A percentile compares a stretch with the other conserved stretches of the same genome.
These are phyloP conservation scores for Crambe crambe DNA, from an alignment of 37 sponge, comb jelly and placozoan species.

Conservation along the genomic window DNA sequence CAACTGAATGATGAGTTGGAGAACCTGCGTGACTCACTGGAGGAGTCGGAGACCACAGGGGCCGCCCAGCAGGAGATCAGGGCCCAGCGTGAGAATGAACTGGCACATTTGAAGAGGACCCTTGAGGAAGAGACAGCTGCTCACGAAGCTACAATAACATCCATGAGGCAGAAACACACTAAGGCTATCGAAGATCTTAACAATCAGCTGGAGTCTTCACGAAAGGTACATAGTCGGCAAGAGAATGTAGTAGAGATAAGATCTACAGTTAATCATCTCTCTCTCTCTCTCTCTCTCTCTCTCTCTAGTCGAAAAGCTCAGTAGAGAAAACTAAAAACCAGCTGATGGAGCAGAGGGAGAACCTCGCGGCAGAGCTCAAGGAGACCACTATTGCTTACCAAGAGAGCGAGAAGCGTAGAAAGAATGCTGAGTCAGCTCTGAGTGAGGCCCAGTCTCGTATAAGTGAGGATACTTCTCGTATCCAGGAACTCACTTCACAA, in stretches of 20 bases:
- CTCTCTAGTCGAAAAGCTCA: conserved; percentile 36
- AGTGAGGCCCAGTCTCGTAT: conserved; percentile 78
- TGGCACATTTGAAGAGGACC: conserved; percentile 76
- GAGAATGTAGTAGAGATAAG: no score
- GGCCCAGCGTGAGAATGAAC: conserved; percentile 82
- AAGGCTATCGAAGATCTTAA: conserved; percentile 80
- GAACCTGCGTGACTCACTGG: conserved; percentile 71
- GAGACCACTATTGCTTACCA: conserved; percentile 37
- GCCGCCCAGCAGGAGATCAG: conserved; percentile 83
- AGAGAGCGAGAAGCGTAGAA: conserved; percentile 79
- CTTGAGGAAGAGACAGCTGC: conserved; percentile 76
- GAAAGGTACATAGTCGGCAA: conserved; percentile 68
- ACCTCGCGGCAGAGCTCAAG: conserved; percentile 63
- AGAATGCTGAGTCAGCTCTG: conserved; percentile 72
- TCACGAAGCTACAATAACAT: conserved; percentile 68
- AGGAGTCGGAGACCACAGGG: conserved; percentile 72
- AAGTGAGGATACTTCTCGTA: conserved; percentile 66
- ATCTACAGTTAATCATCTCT: no score
- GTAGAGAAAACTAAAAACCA: conserved; percentile 62
- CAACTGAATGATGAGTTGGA: conserved; percentile 89
- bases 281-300: background rate
- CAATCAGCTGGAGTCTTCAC: conserved; percentile 84
- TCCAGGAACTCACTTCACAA: conserved; percentile 61
- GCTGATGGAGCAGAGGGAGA: conserved; percentile 53
- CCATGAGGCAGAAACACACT: conserved; percentile 75